Percentiles rank a stretch among this genome's conserved stretches.
Evolutionary conservation across 2,113 vertebrate genomes (phyloP).

Genomic region (Alexandromys fortis): DNA sequence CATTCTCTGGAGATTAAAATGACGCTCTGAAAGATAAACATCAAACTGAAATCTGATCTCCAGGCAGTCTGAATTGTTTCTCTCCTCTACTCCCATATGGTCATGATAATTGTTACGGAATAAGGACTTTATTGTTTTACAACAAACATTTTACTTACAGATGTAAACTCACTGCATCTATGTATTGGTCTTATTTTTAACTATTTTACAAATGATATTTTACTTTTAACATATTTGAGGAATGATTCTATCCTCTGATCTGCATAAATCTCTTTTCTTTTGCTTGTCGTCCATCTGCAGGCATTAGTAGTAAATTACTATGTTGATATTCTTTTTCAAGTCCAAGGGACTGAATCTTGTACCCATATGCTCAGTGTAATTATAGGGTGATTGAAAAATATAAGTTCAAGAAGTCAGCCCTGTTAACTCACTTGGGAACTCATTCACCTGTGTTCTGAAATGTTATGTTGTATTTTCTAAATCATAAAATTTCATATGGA

Average conservation of each 20-base stretch:
- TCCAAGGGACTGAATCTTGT: background rate
- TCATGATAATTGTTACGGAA: conserved; percentile 52
- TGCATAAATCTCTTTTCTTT: background rate
- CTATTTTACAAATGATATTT: background rate
- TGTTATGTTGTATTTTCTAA: background rate
- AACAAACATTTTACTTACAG: conserved; percentile 41
- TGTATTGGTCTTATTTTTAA: background rate
- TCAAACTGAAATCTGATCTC: conserved; percentile 61
- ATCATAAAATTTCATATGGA: background rate
- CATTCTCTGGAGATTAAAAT: conserved; percentile 44
- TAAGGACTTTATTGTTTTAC: conserved; percentile 55
- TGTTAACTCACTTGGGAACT: background rate
- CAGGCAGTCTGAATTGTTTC: conserved; percentile 8
- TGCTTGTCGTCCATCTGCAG: background rate
- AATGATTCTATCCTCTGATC: background rate
- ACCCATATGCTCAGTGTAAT: background rate
- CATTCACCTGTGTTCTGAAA: background rate
- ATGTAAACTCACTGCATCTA: background rate
- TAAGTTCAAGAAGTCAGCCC: background rate
- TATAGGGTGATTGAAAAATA: background rate
- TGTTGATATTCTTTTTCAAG: background rate
- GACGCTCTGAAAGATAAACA: conserved; percentile 38
- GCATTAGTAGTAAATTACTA: background rate
- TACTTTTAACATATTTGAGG: conserved; percentile 37
- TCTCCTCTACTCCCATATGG: conserved; percentile 43